A percentile compares a stretch with the other conserved stretches of the same genome.
Evolutionary conservation across 2,888 invertebrate species (phyloP).

Genomic region (Cerastis rubricosa): DNA sequence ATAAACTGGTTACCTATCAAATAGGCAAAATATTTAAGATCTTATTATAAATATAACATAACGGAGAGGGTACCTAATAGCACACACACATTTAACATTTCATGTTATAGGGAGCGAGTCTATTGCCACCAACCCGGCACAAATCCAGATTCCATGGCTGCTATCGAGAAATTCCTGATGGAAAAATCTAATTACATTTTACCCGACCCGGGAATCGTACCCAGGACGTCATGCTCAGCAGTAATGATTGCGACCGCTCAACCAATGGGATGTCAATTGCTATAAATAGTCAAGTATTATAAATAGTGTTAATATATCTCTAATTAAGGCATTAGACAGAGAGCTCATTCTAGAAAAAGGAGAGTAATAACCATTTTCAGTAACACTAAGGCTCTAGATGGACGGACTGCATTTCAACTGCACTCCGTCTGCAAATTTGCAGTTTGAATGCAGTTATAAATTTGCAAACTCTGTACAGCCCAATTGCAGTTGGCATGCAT

Average conservation of each 20-base stretch:
- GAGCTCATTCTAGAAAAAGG: background rate
- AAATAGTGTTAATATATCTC: background rate
- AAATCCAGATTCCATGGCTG: background rate
- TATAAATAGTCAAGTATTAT: background rate
- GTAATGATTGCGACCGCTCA: background rate
- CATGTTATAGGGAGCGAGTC: background rate
- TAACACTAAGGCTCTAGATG: no score
- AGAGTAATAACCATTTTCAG: background rate
- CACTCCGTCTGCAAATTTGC: no score
- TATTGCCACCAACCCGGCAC: background rate
- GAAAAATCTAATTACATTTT: background rate
- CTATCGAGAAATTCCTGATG: background rate
- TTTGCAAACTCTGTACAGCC: no score
- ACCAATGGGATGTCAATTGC: background rate
- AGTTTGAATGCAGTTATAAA: no score
- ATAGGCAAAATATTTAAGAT: background rate
- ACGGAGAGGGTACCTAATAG: background rate
- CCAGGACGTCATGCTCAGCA: background rate
- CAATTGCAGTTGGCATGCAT: no score
- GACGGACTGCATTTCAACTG: no score
- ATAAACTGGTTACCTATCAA: constrained; percentile 6
- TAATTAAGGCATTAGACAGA: background rate
- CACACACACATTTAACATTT: background rate
- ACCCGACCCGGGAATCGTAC: background rate
- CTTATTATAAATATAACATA: background rate